Percentiles rank a stretch among this genome's conserved stretches.
Evolutionary conservation across 2,797 vertebrate species (phyloP).

Genomic region (Rhinogobio ventralis): DNA sequence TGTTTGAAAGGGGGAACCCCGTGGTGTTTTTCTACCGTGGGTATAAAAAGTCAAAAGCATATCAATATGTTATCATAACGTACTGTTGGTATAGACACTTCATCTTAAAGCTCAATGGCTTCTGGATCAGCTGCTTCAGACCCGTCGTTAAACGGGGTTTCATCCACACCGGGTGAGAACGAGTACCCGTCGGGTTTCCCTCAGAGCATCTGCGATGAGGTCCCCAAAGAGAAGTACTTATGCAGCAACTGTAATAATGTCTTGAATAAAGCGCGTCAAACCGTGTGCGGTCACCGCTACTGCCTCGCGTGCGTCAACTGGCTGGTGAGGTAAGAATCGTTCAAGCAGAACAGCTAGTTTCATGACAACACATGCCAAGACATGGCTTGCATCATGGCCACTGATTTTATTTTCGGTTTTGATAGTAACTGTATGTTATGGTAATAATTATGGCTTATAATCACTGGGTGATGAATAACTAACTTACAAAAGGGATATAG

Average conservation of each 20-base stretch:
- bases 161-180: constrained; percentile 77
- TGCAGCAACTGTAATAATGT: constrained; percentile 79
- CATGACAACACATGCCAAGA: background rate
- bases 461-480: background rate
- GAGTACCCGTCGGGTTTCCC: constrained; percentile 82
- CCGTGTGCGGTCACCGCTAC: constrained; percentile 75
- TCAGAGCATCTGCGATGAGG: constrained; percentile 72
- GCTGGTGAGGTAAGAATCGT: constrained; percentile 76
- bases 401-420: background rate
- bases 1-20: constrained; percentile 47
- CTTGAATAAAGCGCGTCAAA: constrained; percentile 76
- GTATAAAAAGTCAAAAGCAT: constrained; percentile 31
- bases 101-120: constrained; percentile 68
- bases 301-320: constrained; percentile 78
- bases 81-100: background rate
- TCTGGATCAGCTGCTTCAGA: constrained; percentile 54
- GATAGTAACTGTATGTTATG: background rate
- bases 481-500: background rate
- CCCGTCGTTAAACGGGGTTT: constrained; percentile 35
- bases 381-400: background rate
- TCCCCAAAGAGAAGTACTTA: constrained; percentile 73
- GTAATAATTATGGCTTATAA: background rate
- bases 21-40: constrained; percentile 40
- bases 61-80: constrained; percentile 3
- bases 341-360: background rate